Evolutionary conservation across 2,797 vertebrate species (phyloP), one percentile per base, ranked within the genome.

Genomic region (Notoglanidium macrostoma): DNA sequence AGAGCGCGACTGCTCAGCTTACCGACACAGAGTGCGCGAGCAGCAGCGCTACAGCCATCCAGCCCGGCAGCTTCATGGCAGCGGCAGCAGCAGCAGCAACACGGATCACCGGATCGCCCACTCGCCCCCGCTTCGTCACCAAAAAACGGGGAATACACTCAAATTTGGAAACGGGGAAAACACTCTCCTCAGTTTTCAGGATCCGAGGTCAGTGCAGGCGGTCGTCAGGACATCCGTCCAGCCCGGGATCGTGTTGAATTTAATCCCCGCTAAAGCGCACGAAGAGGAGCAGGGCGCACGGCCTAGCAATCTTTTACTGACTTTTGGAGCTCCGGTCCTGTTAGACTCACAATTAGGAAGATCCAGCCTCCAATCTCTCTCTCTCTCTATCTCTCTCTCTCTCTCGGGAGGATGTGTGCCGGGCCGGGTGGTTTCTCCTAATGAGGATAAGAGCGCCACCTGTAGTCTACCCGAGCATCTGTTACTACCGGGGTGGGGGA

Each of bases 61-160:
- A 93, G 92, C 93, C 92, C 59, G 93, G 95, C 92, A 95, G 95
- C 94, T 95, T 95, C 96, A 96, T 96, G 93, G 89, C 93, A 86
- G 90, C 93, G 92, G 89, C 93, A 86, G 90, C 65, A 68, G 90
- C 65, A 68, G 90, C 93, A 84, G 90, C 92, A 92, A 93, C 94
- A 92, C 92, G 92, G 92, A 90, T n/a, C 83, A 73, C 83, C 51
- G 68, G 94, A 92, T 91, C 90, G 89, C 80, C 83, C 84, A 91
- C 90, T 90, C 93, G 92, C 91, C 85, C 87, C 87, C 55, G 81
- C 78, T 63, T 72, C 57, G 84, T 87, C 86, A 87, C 84, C 81
- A 67, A 85, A 87, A 77, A 67, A 87, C 65, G 88, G 87, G 90
- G 86, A 46, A 70, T 85, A 65, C 89, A 78, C 73, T 91, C 90